Evolutionary conservation across 2,888 invertebrate genomes (phyloP), one percentile per base, ranked within the genome.

Genomic region (Kuschelorhynchus macadamiae): DNA sequence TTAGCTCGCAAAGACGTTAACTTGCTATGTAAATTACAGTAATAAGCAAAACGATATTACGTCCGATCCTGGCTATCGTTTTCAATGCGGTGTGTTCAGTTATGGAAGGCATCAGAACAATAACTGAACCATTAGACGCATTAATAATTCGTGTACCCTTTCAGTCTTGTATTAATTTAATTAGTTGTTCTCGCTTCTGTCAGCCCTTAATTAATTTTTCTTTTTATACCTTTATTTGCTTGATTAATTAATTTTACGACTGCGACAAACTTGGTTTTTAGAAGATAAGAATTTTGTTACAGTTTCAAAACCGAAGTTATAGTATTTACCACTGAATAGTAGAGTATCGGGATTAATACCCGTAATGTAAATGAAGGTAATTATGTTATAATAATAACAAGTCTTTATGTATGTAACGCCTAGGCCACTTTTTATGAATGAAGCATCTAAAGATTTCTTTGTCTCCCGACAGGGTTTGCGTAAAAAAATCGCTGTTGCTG

Each of bases 121-220:
- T 55, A 55, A 55, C 55, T 20, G 30, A 42, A 55, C 17, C 77
- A 76, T 78, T 77, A 76, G 70, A 69, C 72, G 77, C 77, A 77
- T 78, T 77, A 78, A 78, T 78, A 78, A 78, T 78, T 78, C 76
- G 77, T 75, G 74, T 75, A 78, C 78, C 77, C 77, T 78, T 77
- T 79, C 76, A 75, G 76, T 74, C 75, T 71, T 78, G 77, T 73
- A 72, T 73, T 78, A 79, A 78, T 79, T 77, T 78, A 77, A 79
- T 79, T 78, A 78, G 76, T 73, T 78, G 42, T 16, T 42, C 42
- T 42, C 17, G 46, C 18, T 17, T 25, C 12, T 46, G 56, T 33
- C 41, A 1, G 33, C 32, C 21, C 42, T 42, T 14, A 32, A 32
- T 33, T 1, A 7, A 32, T 56, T 56, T 56, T 56, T 55, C n/a